Percentiles rank a stretch among this genome's conserved stretches.
Evolutionary conservation across 2,797 vertebrate species (phyloP).

Genomic region (Gymnodraco acuticeps): DNA sequence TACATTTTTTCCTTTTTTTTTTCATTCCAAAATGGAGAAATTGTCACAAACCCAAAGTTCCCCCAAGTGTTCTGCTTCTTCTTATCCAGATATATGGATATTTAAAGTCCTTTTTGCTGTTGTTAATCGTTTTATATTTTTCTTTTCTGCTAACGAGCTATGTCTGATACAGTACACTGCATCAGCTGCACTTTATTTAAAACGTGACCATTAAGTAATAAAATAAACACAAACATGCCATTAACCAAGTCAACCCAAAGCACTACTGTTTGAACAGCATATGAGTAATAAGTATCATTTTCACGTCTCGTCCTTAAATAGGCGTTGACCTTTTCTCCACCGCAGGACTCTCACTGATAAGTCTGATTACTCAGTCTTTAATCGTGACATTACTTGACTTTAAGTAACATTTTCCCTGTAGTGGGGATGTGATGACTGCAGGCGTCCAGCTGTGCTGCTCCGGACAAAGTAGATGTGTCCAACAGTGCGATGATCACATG

Average conservation of each 20-base stretch:
- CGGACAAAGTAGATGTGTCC: not conserved
- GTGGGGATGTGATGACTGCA: constrained; percentile 29
- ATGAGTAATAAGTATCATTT: not conserved
- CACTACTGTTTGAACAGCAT: too few species aligned
- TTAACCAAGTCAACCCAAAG: not conserved
- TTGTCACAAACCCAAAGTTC: too few species aligned
- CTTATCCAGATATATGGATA: too few species aligned
- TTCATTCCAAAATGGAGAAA: too few species aligned
- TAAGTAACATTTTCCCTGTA: constrained; percentile 65
- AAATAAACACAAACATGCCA: not conserved
- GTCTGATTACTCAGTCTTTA: constrained; percentile 55
- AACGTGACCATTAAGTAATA: too few species aligned
- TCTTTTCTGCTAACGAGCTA: too few species aligned
- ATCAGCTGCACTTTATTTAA: too few species aligned
- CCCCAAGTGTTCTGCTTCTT: too few species aligned
- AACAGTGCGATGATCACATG: not conserved
- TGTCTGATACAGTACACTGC: too few species aligned
- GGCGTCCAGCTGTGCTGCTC: constrained; percentile 50
- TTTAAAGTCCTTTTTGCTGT: too few species aligned
- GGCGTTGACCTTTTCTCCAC: constrained; percentile 25
- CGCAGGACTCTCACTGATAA: constrained; percentile 38
- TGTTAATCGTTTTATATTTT: too few species aligned
- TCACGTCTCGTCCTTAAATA: not conserved
- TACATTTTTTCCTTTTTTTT: too few species aligned
- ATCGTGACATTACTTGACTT: constrained; percentile 45